phyloP scores from a whole-genome alignment of 1,140 invertebrate genomes.

The Cepaea nemoralis region DNA sequence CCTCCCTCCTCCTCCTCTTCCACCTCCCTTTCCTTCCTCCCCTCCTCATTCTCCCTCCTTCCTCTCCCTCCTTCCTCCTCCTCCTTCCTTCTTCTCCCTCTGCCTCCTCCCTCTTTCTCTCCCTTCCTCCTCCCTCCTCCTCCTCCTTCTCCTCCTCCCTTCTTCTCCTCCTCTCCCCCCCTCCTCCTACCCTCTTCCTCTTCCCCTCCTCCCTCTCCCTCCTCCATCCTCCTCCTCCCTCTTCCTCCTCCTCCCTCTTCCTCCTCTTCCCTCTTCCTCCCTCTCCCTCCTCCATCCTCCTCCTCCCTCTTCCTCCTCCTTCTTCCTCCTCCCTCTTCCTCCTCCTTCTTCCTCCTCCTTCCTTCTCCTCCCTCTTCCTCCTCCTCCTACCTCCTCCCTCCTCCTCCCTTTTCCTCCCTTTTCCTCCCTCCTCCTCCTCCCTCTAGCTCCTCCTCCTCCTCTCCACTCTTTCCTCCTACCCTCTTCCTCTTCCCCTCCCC shows the following conservation, averaged over 20 bases:
- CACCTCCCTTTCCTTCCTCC: background rate
- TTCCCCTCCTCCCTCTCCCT: no score
- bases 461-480: no score
- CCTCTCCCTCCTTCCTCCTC: background rate
- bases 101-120: no score
- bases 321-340: background rate
- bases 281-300: no score
- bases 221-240: no score
- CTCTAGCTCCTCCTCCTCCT: no score
- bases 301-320: background rate
- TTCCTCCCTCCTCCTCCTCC: slow-evolving; percentile 9
- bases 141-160: background rate
- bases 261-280: background rate
- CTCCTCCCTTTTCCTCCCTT: background rate
- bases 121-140: background rate
- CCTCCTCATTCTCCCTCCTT: no score
- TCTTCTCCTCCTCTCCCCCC: background rate
- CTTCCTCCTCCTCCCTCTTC: background rate
- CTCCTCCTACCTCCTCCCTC: no score
- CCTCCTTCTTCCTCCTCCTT: background rate
- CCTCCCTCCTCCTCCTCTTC: background rate
- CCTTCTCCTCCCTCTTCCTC: background rate
- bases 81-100: no score
- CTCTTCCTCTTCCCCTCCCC: no score
- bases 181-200: no score